A percentile compares a stretch with the other conserved stretches of the same genome.
phyloP scores from a whole-genome alignment of 2,797 vertebrate species.

The Sphenopsis melanotis region DNA sequence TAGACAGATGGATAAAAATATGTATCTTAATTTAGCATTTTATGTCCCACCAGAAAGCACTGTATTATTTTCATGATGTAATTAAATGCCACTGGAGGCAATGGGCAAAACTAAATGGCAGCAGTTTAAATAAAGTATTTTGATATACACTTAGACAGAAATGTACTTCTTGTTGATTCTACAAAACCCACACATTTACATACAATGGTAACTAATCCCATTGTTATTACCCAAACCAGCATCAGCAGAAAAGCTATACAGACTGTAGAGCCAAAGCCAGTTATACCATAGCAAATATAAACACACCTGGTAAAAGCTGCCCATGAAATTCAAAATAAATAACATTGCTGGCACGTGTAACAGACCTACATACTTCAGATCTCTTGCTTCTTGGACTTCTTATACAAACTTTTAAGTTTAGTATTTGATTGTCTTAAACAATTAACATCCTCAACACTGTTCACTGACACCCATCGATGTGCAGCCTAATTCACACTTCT shows the following conservation, averaged over 20 bases:
- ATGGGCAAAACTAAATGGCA: background rate
- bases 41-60: background rate
- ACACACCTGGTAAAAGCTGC: constrained; percentile 16
- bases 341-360: background rate
- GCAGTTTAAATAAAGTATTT: background rate
- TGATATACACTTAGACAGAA: background rate
- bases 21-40: background rate
- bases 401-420: constrained; percentile 40
- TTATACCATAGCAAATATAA: background rate
- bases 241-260: background rate
- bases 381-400: constrained; percentile 37
- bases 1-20: background rate
- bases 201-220: background rate
- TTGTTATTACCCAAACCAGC: background rate
- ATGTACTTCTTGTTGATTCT: background rate
- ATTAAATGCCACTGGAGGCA: background rate
- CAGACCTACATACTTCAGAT: constrained; percentile 42
- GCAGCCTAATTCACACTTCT: constrained; percentile 19
- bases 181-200: background rate
- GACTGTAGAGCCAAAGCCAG: background rate
- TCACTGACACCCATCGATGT: background rate
- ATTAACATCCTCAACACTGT: constrained; percentile 28
- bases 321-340: background rate
- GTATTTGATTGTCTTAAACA: constrained; percentile 34
- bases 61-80: background rate